A percentile compares a stretch with the other conserved stretches of the same genome.
phyloP scores from a whole-genome alignment of 2,888 invertebrate genomes.

The Campaea margaritaria region DNA sequence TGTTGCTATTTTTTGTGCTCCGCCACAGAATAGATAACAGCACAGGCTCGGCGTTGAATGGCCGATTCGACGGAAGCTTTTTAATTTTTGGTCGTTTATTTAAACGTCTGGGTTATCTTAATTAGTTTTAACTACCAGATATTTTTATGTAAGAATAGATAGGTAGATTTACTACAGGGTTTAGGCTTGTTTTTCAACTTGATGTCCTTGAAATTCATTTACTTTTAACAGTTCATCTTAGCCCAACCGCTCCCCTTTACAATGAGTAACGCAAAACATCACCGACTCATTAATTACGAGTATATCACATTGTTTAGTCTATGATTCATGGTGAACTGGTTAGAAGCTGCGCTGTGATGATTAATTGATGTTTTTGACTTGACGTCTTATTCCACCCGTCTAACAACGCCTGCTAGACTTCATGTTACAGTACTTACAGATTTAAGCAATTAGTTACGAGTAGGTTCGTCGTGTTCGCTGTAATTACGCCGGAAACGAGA shows the following conservation, averaged over 20 bases:
- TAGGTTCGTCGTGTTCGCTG: slow-evolving; percentile 1
- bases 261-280: not conserved
- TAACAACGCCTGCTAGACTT: slow-evolving; percentile 10
- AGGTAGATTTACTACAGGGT: not conserved
- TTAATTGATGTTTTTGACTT: slow-evolving; percentile 1
- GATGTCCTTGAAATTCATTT: not conserved
- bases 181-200: not conserved
- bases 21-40: too few relatives aligned
- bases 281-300: not conserved
- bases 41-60: slow-evolving; percentile 42
- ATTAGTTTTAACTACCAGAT: slow-evolving; percentile 3
- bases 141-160: not conserved
- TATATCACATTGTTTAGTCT: not conserved
- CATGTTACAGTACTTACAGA: not conserved
- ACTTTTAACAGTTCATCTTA: not conserved
- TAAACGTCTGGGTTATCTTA: slow-evolving; percentile 28
- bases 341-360: not conserved
- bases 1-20: slow-evolving; percentile 71
- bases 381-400: slow-evolving; percentile 13
- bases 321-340: not conserved
- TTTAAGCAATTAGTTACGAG: too few relatives aligned
- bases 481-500: slow-evolving; percentile 38
- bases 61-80: slow-evolving; percentile 39
- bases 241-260: not conserved
- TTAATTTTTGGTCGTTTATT: slow-evolving; percentile 46